These are phyloP conservation scores for Eulemur macaco DNA, from an alignment of 2,113 vertebrate genomes.

Conservation along the genomic window DNA sequence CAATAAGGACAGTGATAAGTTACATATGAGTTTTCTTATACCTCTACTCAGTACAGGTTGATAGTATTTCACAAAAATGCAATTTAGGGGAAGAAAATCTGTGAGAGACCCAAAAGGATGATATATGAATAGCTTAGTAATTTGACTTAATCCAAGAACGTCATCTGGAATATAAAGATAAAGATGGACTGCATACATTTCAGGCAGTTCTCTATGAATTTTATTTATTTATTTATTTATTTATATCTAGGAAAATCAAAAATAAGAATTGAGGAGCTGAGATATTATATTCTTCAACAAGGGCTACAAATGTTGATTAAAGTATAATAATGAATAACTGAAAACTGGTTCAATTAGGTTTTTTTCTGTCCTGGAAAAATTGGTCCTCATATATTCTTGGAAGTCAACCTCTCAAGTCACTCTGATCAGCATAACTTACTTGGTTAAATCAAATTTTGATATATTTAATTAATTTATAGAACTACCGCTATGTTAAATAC, in stretches of 20 bases:
- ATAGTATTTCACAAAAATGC: neutral
- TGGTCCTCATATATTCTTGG: neutral
- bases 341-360: neutral
- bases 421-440: slow-evolving; percentile 16
- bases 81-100: neutral
- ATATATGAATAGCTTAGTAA: neutral
- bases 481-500: slow-evolving; percentile 38
- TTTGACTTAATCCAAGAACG: neutral
- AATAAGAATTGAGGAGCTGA: neutral
- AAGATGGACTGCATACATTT: neutral
- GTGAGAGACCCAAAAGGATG: neutral
- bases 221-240: neutral
- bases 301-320: neutral
- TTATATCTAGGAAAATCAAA: neutral
- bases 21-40: neutral
- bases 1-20: neutral
- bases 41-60: neutral
- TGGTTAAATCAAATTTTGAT: slow-evolving; percentile 57
- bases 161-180: neutral
- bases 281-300: neutral
- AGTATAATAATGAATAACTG: neutral
- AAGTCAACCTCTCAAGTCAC: slow-evolving; percentile 2
- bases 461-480: slow-evolving; percentile 56
- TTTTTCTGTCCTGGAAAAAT: slow-evolving; percentile 1
- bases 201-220: neutral